A percentile compares a stretch with the other conserved stretches of the same genome.
phyloP scores from a whole-genome alignment of 2,113 vertebrate species.

The Oryzias woworae region DNA sequence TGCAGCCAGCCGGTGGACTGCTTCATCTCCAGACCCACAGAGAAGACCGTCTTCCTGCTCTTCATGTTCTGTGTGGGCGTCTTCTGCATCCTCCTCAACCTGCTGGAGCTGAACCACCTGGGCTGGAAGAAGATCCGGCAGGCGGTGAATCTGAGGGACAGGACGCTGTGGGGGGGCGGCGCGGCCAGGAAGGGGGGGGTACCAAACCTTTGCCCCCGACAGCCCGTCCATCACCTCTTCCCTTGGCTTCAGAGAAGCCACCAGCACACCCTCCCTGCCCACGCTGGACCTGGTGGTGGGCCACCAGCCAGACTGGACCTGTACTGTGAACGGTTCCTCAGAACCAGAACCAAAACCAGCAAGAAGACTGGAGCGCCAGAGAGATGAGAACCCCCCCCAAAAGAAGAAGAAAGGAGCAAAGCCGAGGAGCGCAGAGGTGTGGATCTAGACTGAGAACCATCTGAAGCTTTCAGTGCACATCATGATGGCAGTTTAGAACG shows the following conservation, averaged over 20 bases:
- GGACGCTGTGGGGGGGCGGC: constrained; percentile 19
- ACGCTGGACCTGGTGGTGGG: constrained; percentile 72
- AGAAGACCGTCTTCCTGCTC: constrained; percentile 59
- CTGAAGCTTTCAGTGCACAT: too few relatives aligned
- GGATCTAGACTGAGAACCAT: constrained; percentile 63
- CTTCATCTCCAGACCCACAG: constrained; percentile 72
- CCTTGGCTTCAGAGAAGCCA: neutral
- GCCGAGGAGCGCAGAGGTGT: constrained; percentile 70
- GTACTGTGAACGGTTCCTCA: constrained; percentile 25
- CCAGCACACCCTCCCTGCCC: constrained; percentile 70
- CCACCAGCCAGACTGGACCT: constrained; percentile 70
- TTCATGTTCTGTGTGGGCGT: constrained; percentile 80
- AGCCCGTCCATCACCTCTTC: constrained; percentile 42
- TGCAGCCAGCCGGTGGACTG: constrained; percentile 78
- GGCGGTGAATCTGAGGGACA: constrained; percentile 32
- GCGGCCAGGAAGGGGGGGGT: constrained; percentile 21
- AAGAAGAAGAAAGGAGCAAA: constrained; percentile 56
- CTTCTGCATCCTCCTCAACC: constrained; percentile 78
- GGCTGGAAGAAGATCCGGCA: constrained; percentile 79
- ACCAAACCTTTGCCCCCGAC: constrained; percentile 60
- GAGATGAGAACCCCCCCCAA: constrained; percentile 33
- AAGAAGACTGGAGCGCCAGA: constrained; percentile 23
- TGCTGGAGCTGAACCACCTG: constrained; percentile 80
- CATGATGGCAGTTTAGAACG: too few relatives aligned
- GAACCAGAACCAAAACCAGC: constrained; percentile 2